Evolutionary conservation across 2,888 invertebrate genomes (phyloP).

Genomic region (Trichogramma evanescens): DNA sequence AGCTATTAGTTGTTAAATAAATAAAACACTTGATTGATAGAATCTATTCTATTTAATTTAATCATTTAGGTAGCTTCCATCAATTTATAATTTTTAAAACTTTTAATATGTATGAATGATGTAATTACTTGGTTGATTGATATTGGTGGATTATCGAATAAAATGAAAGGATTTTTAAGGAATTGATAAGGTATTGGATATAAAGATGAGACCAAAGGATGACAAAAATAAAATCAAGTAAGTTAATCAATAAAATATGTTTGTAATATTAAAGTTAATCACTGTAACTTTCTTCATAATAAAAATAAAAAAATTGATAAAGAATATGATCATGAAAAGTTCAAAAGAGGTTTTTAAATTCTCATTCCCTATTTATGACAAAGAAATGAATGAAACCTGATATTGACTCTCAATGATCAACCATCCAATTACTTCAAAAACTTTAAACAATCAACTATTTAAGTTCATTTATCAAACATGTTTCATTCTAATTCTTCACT

Average conservation of each 20-base stretch:
- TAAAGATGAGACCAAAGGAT: too few relatives aligned
- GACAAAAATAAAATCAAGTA: too few relatives aligned
- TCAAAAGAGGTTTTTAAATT: constrained; percentile 34
- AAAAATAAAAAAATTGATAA: constrained; percentile 37
- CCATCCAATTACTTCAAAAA: constrained; percentile 14
- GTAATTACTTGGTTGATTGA: too few relatives aligned
- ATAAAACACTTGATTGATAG: too few relatives aligned
- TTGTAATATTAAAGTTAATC: constrained; percentile 3
- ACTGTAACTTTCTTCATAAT: neutral
- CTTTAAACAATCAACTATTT: constrained; percentile 35
- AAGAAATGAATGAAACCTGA: constrained; percentile 21
- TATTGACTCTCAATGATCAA: constrained; percentile 22
- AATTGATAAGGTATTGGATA: too few relatives aligned
- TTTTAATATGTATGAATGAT: too few relatives aligned
- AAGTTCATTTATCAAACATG: constrained; percentile 28
- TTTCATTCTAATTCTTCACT: constrained; percentile 39
- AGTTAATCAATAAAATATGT: neutral
- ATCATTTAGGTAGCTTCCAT: too few relatives aligned
- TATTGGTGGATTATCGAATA: too few relatives aligned
- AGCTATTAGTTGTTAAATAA: too few relatives aligned
- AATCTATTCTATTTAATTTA: too few relatives aligned
- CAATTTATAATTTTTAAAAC: too few relatives aligned
- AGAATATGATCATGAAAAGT: constrained; percentile 45
- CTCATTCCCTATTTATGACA: constrained; percentile 27
- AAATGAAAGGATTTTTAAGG: too few relatives aligned